Base-by-base conservation (phyloP, 2,113 vertebrate species). In the Catagonus wagneri region DNA sequence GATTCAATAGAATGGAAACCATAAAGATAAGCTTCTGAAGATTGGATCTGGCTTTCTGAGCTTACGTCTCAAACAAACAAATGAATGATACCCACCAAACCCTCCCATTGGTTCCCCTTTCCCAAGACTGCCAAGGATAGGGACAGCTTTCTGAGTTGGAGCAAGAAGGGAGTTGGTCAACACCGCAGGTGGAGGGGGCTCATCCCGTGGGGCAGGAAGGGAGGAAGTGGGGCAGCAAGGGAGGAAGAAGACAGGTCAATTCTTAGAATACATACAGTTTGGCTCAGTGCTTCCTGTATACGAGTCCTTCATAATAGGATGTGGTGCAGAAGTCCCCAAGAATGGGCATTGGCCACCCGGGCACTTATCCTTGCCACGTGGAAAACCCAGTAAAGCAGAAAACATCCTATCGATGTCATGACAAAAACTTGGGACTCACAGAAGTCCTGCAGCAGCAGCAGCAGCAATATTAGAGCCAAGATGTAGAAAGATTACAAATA, bases 21-120 rank as follows among this genome's bases (percentile, higher is more conserved):
- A 94, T 98, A 98, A 98, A 98, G 98, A 98, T 98, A 98, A 98
- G 98, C 97, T 97, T 89, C 92, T 91, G 50, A 96, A 98, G 98
- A 98, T 89, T 63, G 58, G n/a, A 97, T 98, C 98, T 97, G 96
- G 94, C 95, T 97, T 98, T 97, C 95, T 95, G 93, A 94, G 72
- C 89, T 97, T 93, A 96, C 5, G 85, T 92, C 93, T 89, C 86
- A 83, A 97, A 94, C 80, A 97, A 97, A 98, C 92, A 98, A 97
- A 98, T 27, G 86, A 56, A 29, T 36, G 61, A 61, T 9, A 23
- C 27, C 78, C 69, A 39, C 39, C 65, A 22, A 80, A 76, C 32
- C 84, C 44, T 44, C 58, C 14, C 13, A 7, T 66, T 39, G 54
- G 68, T 19, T 81, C 27, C 12, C 86, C 68, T 54, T 68, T 61